These are phyloP conservation scores for Acronicta alni DNA, from an alignment of 2,888 invertebrate genomes.

Conservation along the genomic window DNA sequence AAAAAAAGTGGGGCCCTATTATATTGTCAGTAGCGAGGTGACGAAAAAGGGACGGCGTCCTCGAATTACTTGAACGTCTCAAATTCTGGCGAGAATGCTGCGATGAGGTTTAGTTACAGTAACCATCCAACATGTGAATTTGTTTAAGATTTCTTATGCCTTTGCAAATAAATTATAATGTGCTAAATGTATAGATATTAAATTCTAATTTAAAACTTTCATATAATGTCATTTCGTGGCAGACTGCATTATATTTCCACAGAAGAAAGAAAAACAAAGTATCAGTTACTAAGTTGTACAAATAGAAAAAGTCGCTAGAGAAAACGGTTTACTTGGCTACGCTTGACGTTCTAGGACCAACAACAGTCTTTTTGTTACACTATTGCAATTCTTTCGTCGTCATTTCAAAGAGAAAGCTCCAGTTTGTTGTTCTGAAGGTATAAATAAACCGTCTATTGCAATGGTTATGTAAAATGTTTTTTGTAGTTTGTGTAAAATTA, in stretches of 20 bases:
- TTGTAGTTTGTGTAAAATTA: background rate
- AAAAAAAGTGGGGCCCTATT: conserved; percentile 15
- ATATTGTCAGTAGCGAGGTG: conserved; percentile 11
- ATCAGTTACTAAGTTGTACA: conserved; percentile 46
- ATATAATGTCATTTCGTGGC: conserved; percentile 9
- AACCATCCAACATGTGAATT: conserved; percentile 22
- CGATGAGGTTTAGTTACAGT: background rate
- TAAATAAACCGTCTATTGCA: conserved; percentile 31
- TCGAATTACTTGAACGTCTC: conserved; percentile 20
- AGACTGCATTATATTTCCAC: conserved; percentile 27
- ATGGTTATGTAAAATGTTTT: conserved; percentile 11
- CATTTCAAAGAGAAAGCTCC: conserved; percentile 47
- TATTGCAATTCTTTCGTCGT: conserved; percentile 46
- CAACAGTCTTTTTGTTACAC: conserved; percentile 44
- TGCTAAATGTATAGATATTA: background rate
- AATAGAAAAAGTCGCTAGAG: conserved; percentile 39
- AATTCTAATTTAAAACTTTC: conserved; percentile 8
- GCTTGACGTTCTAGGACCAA: conserved; percentile 41
- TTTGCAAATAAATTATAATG: conserved; percentile 9
- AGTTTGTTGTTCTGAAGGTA: conserved; percentile 40
- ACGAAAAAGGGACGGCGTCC: conserved; percentile 9
- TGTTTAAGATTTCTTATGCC: conserved; percentile 19
- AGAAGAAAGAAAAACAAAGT: conserved; percentile 41
- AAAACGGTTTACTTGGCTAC: conserved; percentile 46
- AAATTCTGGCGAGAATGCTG: conserved; percentile 2